phyloP scores from a whole-genome alignment of 2,113 vertebrate genomes.

The Tragelaphus strepsiceros region DNA sequence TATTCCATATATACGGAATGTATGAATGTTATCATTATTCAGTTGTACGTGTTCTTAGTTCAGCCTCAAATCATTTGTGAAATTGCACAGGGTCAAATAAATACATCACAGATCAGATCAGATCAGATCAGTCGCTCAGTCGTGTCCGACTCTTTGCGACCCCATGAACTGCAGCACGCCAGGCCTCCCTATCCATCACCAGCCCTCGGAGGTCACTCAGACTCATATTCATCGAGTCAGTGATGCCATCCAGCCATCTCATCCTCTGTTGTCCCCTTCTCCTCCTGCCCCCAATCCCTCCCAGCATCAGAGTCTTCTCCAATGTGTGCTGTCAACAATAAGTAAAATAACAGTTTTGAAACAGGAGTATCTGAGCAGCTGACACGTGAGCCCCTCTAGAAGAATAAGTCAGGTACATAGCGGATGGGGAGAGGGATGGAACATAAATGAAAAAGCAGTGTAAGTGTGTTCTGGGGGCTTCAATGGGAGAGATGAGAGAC shows the following conservation, averaged over 20 bases:
- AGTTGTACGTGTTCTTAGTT: not conserved
- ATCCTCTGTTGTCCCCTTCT: too few relatives aligned
- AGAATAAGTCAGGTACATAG: not conserved
- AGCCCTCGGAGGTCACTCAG: too few relatives aligned
- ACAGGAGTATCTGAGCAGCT: not conserved
- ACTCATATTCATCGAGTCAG: too few relatives aligned
- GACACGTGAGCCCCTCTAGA: not conserved
- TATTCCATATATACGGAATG: not conserved
- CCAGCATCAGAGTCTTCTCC: too few relatives aligned
- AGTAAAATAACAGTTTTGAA: not conserved
- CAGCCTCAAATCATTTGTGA: not conserved
- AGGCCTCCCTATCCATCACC: too few relatives aligned
- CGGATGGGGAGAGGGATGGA: accelerated
- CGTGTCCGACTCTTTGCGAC: too few relatives aligned
- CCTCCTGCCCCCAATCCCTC: too few relatives aligned
- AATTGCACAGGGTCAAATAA: not conserved
- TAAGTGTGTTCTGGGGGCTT: not conserved
- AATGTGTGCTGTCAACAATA: not conserved
- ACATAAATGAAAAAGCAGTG: not conserved
- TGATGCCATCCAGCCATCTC: too few relatives aligned
- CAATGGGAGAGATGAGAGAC: not conserved
- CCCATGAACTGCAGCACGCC: too few relatives aligned
- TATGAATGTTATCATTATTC: not conserved
- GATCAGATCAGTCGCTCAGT: too few relatives aligned
- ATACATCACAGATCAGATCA: not conserved